Percentiles rank a stretch among this genome's conserved stretches.
Conservation (phyloP, 2,888 invertebrate species). For the Shargacucullia verbasci region DNA sequence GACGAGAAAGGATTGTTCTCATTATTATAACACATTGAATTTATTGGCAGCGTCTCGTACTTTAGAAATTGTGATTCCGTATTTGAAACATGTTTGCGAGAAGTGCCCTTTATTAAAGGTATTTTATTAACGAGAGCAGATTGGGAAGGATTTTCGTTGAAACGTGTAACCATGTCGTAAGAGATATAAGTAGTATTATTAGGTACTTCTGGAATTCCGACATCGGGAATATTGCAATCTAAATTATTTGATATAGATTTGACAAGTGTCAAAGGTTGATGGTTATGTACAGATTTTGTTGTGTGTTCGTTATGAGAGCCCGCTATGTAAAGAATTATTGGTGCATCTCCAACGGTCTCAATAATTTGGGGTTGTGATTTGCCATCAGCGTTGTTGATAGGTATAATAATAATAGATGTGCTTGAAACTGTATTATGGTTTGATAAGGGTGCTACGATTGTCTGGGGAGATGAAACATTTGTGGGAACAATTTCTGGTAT, state of each 20-base stretch:
- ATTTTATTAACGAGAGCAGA: conserved; percentile 16
- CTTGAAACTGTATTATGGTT: conserved; percentile 9
- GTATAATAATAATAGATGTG: conserved; percentile 42
- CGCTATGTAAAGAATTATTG: conserved; percentile 31
- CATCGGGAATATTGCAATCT: neutral
- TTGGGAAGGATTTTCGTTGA: conserved; percentile 8
- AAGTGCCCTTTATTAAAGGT: neutral
- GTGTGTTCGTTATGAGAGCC: neutral
- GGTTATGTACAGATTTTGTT: neutral
- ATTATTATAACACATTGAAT: conserved; percentile 41
- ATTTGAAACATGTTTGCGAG: conserved; percentile 14
- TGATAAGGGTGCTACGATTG: neutral
- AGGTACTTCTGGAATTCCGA: no score
- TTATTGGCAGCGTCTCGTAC: conserved; percentile 34
- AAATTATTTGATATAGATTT: conserved; percentile 8
- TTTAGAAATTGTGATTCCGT: conserved; percentile 22
- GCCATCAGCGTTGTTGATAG: conserved; percentile 12
- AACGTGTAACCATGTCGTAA: conserved; percentile 16
- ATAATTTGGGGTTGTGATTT: conserved; percentile 14
- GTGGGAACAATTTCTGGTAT: neutral
- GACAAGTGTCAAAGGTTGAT: conserved; percentile 4
- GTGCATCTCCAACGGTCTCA: conserved; percentile 8
- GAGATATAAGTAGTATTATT: no score
- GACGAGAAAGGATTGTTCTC: conserved; percentile 17
- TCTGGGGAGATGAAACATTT: neutral